Conservation (phyloP, 1,140 invertebrate genomes). For the Brachionus koreanus region DNA sequence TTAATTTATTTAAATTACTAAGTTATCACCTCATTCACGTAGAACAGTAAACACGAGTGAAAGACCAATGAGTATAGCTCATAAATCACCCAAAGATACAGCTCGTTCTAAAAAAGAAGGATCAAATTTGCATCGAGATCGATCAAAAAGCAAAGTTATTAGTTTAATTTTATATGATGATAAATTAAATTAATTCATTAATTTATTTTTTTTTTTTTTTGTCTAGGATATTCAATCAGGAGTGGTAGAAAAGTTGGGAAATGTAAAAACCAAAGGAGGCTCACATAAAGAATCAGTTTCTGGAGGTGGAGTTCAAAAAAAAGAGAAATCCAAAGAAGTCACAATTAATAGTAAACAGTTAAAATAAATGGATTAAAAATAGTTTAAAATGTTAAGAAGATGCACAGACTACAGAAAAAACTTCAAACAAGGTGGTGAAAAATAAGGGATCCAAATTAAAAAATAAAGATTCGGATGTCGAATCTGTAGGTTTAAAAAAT, state of each 20-base stretch:
- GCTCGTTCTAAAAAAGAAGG: neutral
- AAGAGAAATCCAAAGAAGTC: conserved; percentile 18
- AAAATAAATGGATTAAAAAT: neutral
- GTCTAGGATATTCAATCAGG: neutral
- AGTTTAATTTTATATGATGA: neutral
- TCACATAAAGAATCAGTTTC: conserved; percentile 1
- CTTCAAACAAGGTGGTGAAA: neutral
- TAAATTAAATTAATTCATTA: neutral
- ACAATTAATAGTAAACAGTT: neutral
- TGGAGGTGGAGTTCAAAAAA: neutral
- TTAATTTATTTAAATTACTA: neutral
- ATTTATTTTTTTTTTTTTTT: neutral
- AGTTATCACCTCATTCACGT: neutral
- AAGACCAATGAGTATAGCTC: neutral
- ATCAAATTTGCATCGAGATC: neutral
- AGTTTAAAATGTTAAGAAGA: neutral
- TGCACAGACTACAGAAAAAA: neutral
- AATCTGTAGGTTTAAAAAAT: neutral
- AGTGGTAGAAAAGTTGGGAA: neutral
- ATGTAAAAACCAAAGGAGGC: neutral
- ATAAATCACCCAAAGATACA: conserved; percentile 4
- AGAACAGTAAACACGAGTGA: neutral
- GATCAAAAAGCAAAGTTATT: conserved; percentile 36
- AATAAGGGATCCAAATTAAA: neutral
- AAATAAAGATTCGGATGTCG: neutral